These are phyloP conservation scores for Parauchenoglanis punctatus DNA, from an alignment of 2,797 vertebrate species.

Conservation along the genomic window DNA sequence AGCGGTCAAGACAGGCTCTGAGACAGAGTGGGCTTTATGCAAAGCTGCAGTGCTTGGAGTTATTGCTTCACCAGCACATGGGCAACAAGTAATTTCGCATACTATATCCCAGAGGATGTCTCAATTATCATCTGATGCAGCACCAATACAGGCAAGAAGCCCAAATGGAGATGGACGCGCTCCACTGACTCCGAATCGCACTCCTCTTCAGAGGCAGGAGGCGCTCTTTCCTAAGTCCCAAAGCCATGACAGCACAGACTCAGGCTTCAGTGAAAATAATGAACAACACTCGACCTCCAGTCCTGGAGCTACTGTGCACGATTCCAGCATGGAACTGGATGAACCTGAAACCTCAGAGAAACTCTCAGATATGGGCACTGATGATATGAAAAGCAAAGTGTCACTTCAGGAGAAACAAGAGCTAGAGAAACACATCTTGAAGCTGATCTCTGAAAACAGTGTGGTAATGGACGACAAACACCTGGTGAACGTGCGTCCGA, in stretches of 20 bases:
- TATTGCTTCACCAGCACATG: conserved; percentile 50
- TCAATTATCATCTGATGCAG: conserved; percentile 35
- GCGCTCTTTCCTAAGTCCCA: conserved; percentile 81
- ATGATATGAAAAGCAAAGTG: conserved; percentile 56
- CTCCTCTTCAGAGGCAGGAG: conserved; percentile 83
- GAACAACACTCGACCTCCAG: conserved; percentile 81
- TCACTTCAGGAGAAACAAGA: conserved; percentile 80
- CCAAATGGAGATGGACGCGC: conserved; percentile 57
- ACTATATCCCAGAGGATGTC: conserved; percentile 16
- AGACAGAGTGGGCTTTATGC: conserved; percentile 52
- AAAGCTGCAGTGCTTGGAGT: conserved; percentile 57
- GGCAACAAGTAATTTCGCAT: conserved; percentile 53
- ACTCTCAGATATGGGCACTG: conserved; percentile 50
- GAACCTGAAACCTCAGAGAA: conserved; percentile 45
- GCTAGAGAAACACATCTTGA: conserved; percentile 89
- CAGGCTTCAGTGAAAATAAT: conserved; percentile 89
- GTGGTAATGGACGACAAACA: conserved; percentile 89
- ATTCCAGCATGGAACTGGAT: conserved; percentile 71
- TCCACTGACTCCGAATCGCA: conserved; percentile 59
- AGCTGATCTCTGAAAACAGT: conserved; percentile 92
- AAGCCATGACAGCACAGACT: conserved; percentile 90
- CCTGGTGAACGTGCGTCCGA: conserved; percentile 88
- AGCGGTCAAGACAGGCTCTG: conserved; percentile 38
- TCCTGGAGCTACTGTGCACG: conserved; percentile 72
- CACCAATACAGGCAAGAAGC: conserved; percentile 9